These are phyloP conservation scores for Hyphantria cunea DNA, from an alignment of 1,140 invertebrate genomes.

Conservation along the genomic window DNA sequence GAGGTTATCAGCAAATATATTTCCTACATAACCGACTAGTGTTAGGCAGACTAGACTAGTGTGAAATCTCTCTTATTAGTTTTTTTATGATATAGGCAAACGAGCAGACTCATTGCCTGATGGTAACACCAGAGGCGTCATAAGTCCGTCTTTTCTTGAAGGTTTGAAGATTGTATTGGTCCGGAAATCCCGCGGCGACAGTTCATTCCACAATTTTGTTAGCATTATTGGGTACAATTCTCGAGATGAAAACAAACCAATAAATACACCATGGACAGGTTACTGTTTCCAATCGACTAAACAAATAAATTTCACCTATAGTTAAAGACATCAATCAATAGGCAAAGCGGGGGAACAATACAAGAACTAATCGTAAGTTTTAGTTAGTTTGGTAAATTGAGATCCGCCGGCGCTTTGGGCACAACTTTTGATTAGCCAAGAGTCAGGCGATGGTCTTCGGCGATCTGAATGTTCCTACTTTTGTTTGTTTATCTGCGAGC, in stretches of 20 bases:
- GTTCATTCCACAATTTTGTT: too few species aligned
- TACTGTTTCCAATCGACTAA: not conserved
- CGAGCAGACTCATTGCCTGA: too few species aligned
- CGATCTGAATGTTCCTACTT: constrained; percentile 30
- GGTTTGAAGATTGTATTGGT: too few species aligned
- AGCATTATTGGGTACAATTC: not conserved
- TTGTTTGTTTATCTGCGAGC: constrained; percentile 32
- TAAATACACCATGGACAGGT: not conserved
- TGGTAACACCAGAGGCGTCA: too few species aligned
- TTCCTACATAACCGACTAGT: too few species aligned
- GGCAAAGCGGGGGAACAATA: constrained; percentile 36
- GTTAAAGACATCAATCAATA: constrained; percentile 19
- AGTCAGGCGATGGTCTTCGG: constrained; percentile 19
- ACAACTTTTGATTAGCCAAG: constrained; percentile 43
- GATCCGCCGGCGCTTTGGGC: constrained; percentile 33
- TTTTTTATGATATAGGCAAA: too few species aligned
- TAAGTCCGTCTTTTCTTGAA: too few species aligned
- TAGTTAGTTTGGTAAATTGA: constrained; percentile 37
- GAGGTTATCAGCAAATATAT: too few species aligned
- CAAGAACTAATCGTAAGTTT: constrained; percentile 47
- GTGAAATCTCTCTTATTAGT: too few species aligned
- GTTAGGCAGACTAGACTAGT: too few species aligned
- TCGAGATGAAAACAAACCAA: not conserved
- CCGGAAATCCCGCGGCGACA: too few species aligned
- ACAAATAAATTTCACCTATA: constrained; percentile 8